Base-by-base conservation (phyloP, 1,140 invertebrate genomes). In the Drosophila oshimai region DNA sequence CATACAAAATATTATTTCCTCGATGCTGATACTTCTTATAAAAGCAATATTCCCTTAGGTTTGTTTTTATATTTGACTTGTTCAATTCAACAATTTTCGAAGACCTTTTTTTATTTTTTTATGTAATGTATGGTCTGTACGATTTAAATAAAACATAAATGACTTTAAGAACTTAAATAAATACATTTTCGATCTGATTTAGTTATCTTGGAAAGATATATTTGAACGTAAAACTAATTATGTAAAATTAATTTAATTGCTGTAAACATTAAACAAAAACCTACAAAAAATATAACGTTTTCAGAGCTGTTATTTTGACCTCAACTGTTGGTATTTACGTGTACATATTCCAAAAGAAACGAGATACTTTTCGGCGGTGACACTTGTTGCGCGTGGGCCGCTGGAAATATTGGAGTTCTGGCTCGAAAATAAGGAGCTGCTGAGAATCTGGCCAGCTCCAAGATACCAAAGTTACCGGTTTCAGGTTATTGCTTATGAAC, bases 321-420 rank as follows among this genome's bases (percentile, higher is more conserved):
- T 0, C 6, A 1, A 24, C 6, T 41, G 54, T 58, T n/a, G 3
- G 15, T 1, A 4, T 17, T 10, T 33, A 36, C 34, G 31, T 28
- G 17, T 34, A 24, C 31, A 44, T 41, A 20, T 72, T 20, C 50
- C 47, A n/a, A 51, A 67, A 44, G 58, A 71, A 84, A 86, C 60
- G 34, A 65, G 65, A 86, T 74, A 62, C 57, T 50, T 75, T 76
- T 71, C n/a, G 57, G 31, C 49, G 65, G 31, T 57, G 62, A 61
- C 79, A 86, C 79, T 86, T 84, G 80, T 50, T 70, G 70, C 45
- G 79, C 75, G 79, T 84, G 65, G 79, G 79, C 18, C 18, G 55
- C 5, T 41, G 12, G 24, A 9, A 28, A 70, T 13, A 26, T 60
- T 17, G 4, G 12, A 13, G 39, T 47, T 65, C 41, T 65, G 57